Evolutionary conservation across 2,113 vertebrate genomes (phyloP), one percentile per base, ranked within the genome.

Genomic region (Lichenostomus cassidix): DNA sequence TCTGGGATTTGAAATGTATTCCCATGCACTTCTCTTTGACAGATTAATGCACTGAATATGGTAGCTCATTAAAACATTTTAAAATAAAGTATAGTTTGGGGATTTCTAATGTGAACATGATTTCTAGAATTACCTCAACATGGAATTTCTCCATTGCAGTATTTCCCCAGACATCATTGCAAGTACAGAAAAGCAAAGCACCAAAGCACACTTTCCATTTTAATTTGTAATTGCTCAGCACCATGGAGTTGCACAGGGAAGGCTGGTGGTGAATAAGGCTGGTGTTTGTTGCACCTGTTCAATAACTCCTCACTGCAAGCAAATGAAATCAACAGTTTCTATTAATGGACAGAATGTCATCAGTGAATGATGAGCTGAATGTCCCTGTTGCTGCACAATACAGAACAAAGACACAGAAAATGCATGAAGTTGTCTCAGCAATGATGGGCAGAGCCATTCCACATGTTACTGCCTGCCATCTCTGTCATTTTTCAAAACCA

Each of bases 151-250:
- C 88, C 64, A 80, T 10, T 86, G 64, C 80, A 84, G 55, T 68
- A 93, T 94, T 89, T 97, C 92, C 62, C 83, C 70, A 89, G 81
- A 47, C 59, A 91, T 92, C 52, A 89, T 3, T 81, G 55, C 83
- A 96, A 95, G 49, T 92, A 53, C 76, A 56, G 78, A 81, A 95
- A 90, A 94, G 77, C 15, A 41, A 96, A 94, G 92, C 83, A 94
- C 44, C 87, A 91, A 63, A 49, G 22, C 75, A 97, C 90, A 46
- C 64, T 96, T 90, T 79, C 84, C 89, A 56, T 93, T 92, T 97
- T 97, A 93, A 97, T 96, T 95, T 93, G 83, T 60, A 96, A 96
- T 90, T 96, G 71, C 86, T 95, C 73, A 93, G 69, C 86, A 94
- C 87, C 92, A 85, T 83, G 77, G 93, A 93, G 87, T 70, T 87